Base-by-base conservation (phyloP, 2,113 vertebrate species). In the Hippoglossus stenolepis region DNA sequence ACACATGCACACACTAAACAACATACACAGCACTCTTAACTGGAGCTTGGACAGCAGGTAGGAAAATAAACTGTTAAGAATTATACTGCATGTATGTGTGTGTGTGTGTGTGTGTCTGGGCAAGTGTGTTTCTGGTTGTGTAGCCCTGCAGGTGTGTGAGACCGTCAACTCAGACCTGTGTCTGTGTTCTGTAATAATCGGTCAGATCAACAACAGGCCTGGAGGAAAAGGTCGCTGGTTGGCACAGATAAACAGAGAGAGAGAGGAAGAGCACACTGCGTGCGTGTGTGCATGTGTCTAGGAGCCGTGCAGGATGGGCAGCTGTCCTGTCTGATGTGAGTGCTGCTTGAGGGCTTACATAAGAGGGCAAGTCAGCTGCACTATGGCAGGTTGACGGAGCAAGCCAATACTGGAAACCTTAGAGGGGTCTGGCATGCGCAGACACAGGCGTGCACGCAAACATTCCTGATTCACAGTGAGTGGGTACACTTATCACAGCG, bases 321-420 rank as follows among this genome's bases (percentile, higher is more conserved):
- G 91, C 88, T 94, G 93, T 91, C 92, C 86, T 80, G 84, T 91
- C 85, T 89, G 83, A 91, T 90, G 84, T 54, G 70, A 84, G 79
- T 69, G 45, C 57, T 70, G 78, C 75, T 76, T 88, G 81, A 87
- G 69, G 67, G 85, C 83, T 93, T 92, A 84, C 86, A 87, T 91
- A 90, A 92, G 79, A 82, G 51, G 75, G 77, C 80, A 71, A 75
- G 84, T 89, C 79, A 88, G 74, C 83, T 86, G 80, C 87, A 72
- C 80, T 85, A 70, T 74, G 71, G 77, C 75, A 88, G 81, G 78
- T 83, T 73, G 77, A 85, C 31, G 28, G 71, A 66, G 75, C 31
- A 31, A 31, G 31, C 6, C 31, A 61, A 65, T 0, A 40, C 79
- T 68, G 28, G 6, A 75, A 65, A 75, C 70, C 65, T 84, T 83